Conservation (phyloP, 2,113 vertebrate species). For the Meleagris gallopavo region DNA sequence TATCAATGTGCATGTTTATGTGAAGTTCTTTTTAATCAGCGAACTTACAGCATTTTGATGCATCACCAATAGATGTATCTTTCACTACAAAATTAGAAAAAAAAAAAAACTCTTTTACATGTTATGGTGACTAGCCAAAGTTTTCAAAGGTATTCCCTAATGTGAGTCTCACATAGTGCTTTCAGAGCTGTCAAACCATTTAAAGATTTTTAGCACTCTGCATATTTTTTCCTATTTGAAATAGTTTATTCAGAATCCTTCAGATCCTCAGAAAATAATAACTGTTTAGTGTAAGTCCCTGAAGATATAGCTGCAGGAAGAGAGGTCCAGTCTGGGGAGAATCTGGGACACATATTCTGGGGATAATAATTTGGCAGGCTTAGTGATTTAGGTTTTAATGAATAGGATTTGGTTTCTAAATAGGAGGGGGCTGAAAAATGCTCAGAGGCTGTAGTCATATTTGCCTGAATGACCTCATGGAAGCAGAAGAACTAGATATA, state of each 20-base stretch:
- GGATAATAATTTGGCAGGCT: constrained; percentile 70
- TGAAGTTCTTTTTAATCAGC: background rate
- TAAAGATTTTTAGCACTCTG: background rate
- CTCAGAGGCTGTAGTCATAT: background rate
- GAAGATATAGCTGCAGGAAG: background rate
- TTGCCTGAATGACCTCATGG: constrained; percentile 8
- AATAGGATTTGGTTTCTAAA: constrained; percentile 66
- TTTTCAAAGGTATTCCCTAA: background rate
- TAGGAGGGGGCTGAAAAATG: constrained; percentile 17
- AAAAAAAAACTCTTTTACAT: background rate
- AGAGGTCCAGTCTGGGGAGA: constrained; percentile 45
- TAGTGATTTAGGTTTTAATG: constrained; percentile 68
- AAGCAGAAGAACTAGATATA: constrained; percentile 35
- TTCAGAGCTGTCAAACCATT: background rate
- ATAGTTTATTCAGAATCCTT: background rate
- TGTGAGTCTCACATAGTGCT: background rate
- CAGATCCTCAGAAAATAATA: constrained; percentile 13
- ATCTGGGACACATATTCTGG: constrained; percentile 64
- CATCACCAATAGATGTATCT: background rate
- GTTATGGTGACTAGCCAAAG: background rate
- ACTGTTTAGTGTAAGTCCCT: constrained; percentile 11
- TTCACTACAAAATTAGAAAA: background rate
- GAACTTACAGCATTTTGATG: background rate
- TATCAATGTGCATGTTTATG: background rate
- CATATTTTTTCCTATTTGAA: background rate